phyloP scores from a whole-genome alignment of 2,797 vertebrate genomes.

The Xenentodon cancila region DNA sequence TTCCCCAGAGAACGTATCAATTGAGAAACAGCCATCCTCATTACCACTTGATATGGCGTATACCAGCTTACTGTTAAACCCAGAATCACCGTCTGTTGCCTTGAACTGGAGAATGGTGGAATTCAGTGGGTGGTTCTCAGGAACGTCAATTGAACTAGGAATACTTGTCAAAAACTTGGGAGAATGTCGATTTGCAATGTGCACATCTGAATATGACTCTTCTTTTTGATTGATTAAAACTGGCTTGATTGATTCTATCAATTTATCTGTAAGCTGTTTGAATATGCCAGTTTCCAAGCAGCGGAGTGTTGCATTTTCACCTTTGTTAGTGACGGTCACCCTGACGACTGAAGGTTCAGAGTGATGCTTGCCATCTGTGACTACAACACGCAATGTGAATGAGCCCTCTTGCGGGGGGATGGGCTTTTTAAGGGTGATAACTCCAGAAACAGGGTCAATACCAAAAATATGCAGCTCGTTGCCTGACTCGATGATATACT shows the following conservation, averaged over 20 bases:
- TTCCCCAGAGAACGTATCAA: conserved; percentile 89
- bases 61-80: conserved; percentile 90
- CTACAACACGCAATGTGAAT: conserved; percentile 87
- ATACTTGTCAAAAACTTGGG: conserved; percentile 88
- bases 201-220: conserved; percentile 85
- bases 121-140: conserved; percentile 84
- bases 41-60: conserved; percentile 92
- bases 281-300: conserved; percentile 91
- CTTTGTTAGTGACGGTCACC: conserved; percentile 83
- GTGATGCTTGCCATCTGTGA: conserved; percentile 89
- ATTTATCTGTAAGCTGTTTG: conserved; percentile 87
- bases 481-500: conserved; percentile 88
- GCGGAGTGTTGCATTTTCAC: conserved; percentile 73
- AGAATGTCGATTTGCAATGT: conserved; percentile 88
- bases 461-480: conserved; percentile 89
- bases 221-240: conserved; percentile 83
- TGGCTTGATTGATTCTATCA: conserved; percentile 89
- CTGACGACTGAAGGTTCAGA: conserved; percentile 87
- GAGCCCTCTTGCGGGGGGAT: conserved; percentile 76
- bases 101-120: conserved; percentile 85
- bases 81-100: conserved; percentile 88
- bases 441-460: conserved; percentile 88
- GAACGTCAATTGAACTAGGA: conserved; percentile 87
- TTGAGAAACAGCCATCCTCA: conserved; percentile 90
- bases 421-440: conserved; percentile 81